Base-by-base conservation (phyloP, 2,113 vertebrate species). In the Pedetes capensis region DNA sequence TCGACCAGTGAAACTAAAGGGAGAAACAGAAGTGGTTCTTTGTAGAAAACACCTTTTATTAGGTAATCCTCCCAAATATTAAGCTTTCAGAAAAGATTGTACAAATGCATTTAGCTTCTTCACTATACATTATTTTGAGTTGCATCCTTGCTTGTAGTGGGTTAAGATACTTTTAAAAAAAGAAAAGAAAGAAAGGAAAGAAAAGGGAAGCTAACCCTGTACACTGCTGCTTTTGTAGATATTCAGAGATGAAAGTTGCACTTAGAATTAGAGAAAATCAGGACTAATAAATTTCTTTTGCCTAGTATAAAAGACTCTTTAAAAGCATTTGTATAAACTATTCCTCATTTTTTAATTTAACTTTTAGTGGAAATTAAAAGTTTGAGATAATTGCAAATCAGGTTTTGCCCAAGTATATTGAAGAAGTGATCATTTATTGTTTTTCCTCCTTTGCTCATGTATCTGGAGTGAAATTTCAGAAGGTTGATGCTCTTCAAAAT, bases 1-100 rank as follows among this genome's bases (percentile, higher is more conserved):
- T 71, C 72, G 18, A 53, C 61, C 69, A 76, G 51, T 13, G 32
- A 22, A 20, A 34, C 16, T 3, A 42, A 74, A 32, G 37, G 4
- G 37, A 81, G 61, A 69, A 86, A 64, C 68, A 34, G 53, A 89
- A 86, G n/a, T 84, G 16, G 75, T 25, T 95, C 72, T 59, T 92
- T 25, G 29, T 76, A 34, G 59, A 71, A 68, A 51, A 22, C 55
- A n/a, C n/a, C 32, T 34, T 13, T 86, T 76, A 69, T 63, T 81
- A 66, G 59, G 6, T 84, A 51, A 64, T 64, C 25, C 42, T 82
- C 16, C 53, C 69, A 83, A 27, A 57, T 79, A 74, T 59, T 86
- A 63, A 78, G 12, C 74, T 47, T 61, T 32, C 5, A 87, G 47
- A 55, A 94, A 51, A 74, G 27, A 34, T 69, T 49, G 25, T 13